Base-by-base conservation (phyloP, 2,888 invertebrate genomes). In the Drosophila pegasa region DNA sequence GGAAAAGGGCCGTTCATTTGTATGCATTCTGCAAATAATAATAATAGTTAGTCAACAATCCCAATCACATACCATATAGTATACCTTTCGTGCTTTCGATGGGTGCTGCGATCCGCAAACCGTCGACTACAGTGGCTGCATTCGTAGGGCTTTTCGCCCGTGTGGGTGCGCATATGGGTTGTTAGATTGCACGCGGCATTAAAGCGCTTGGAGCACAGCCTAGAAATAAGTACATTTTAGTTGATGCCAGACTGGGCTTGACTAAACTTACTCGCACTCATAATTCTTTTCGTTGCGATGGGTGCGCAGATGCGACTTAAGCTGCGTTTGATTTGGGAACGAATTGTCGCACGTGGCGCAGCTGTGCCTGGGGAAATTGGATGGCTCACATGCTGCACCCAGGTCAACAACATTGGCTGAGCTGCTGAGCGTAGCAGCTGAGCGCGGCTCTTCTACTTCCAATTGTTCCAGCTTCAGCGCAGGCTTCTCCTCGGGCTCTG, bases 21-120 rank as follows among this genome's bases (percentile, higher is more conserved):
- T 91, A 48, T 91, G 91, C 56, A 87, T 87, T 18, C 91, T 91
- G 18, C 6, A 41, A 50, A 22, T 10, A 37, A 8, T 7, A 9
- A 25, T 14, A 6, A 56, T 3, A 29, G 25, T 41, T 6, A 41
- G 6, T 2, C 1, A 35, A 10, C 0, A 31, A 12, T 3, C 18
- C 6, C 0, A 16, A 10, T 4, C 6, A 37, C n/a, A 14, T 1
- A 0, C 2, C 14, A 8, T 6, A 2, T n/a, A 18, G 29, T 38
- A 0, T 47, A 90, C 91, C 92, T 85, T 76, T 91, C 90, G 61
- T 92, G 92, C 55, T 91, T 91, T 4, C 91, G 83, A 51, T 90
- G 86, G 2, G 91, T 90, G n/a, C 90, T 91, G 14, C 90, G 90
- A 80, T 92, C 92, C 0, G 89, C 80, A 61, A 92, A 92, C 5